Evolutionary conservation across 2,113 vertebrate species (phyloP), one percentile per base, ranked within the genome.

Genomic region (Hippocampus barbouri): DNA sequence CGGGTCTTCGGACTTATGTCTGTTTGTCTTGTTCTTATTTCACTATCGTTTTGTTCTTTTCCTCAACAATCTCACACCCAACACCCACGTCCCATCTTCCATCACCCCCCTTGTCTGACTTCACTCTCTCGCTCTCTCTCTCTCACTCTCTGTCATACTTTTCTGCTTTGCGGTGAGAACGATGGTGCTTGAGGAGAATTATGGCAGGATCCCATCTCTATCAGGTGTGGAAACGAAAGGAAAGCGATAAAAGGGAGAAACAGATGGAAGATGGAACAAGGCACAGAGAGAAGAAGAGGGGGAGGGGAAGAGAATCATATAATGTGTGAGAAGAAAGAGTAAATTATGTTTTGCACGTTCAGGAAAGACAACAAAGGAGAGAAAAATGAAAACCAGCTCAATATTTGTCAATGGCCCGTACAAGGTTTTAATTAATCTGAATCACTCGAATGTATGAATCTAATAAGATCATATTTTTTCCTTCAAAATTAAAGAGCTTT

Each of bases 161-260:
- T 75, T 72, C 54, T 47, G 73, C 80, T 82, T 82, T 86, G 82
- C 59, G 70, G 73, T 72, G 84, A 72, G 85, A 88, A 85, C 71
- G 70, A 68, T 68, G 77, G 86, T 76, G 83, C 86, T 89, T 88
- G 87, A 80, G 79, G 85, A 89, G 86, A 87, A 87, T 89, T 89
- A 90, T 84, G 83, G 84, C 85, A 83, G 79, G 86, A 90, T 85
- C 88, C 86, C 30, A 75, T 83, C 86, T 89, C 85, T 78, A 83
- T 89, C 87, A 87, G 86, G 84, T 88, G 87, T 85, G 18, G 68
- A 86, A 79, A 87, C 74, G 74, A 84, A 87, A 81, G 79, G 72
- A 76, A 83, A 75, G 83, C 79, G 30, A 83, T 79, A 83, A 73
- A 69, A 69, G 69, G 64, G n/a, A 38, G 54, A 16, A 51, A 77